A percentile compares a stretch with the other conserved stretches of the same genome.
phyloP scores from a whole-genome alignment of 1,140 invertebrate species.

The Diabrotica virgifera region DNA sequence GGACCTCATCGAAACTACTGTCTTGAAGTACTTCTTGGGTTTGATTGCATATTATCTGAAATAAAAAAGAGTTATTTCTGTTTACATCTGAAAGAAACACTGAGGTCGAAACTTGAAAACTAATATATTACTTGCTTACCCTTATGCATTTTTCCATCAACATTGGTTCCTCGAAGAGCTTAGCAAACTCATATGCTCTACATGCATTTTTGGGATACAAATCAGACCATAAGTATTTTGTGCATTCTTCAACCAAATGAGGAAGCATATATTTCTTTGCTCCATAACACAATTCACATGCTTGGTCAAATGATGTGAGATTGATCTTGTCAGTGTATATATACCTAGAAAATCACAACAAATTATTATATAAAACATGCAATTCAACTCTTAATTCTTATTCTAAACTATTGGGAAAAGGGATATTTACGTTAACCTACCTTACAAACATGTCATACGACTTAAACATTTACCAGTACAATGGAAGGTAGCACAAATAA shows the following conservation, averaged over 20 bases:
- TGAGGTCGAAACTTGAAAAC: background rate
- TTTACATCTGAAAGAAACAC: background rate
- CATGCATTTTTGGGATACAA: constrained; percentile 76
- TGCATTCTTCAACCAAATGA: constrained; percentile 75
- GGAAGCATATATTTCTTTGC: constrained; percentile 87
- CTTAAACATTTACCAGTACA: no score
- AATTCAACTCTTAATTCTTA: constrained; percentile 8
- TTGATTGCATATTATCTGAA: constrained; percentile 69
- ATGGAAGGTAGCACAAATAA: no score
- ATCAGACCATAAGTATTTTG: constrained; percentile 75
- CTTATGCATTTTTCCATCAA: constrained; percentile 77
- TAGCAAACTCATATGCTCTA: constrained; percentile 80
- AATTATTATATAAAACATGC: background rate
- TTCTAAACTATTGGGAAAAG: no score
- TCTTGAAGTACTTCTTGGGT: constrained; percentile 72
- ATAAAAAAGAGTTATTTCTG: constrained; percentile 20
- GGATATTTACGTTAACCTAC: no score
- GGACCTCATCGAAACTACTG: constrained; percentile 71
- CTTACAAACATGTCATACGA: no score
- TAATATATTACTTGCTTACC: constrained; percentile 46
- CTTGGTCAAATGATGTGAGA: constrained; percentile 75
- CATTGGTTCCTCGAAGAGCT: constrained; percentile 75
- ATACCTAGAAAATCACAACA: constrained; percentile 56
- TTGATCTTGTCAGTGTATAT: constrained; percentile 80
- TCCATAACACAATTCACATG: constrained; percentile 80